Evolutionary conservation across 2,113 vertebrate species (phyloP).

Genomic region (Aspidoscelis tigris): DNA sequence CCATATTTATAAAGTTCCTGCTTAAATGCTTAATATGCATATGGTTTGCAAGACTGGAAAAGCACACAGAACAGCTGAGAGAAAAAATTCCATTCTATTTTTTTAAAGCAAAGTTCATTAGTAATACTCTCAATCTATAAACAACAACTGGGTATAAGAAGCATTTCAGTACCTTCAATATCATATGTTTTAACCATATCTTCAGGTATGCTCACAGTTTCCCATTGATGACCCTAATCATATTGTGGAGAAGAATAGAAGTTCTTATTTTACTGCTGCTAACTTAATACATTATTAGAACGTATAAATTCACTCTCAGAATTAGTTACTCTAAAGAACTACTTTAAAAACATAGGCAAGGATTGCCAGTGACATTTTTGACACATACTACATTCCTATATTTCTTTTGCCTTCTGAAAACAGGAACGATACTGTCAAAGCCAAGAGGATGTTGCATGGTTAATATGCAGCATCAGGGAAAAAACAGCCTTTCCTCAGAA

Average conservation of each 20-base stretch:
- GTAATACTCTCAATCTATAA: slow-evolving; percentile 17
- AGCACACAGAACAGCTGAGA: neutral
- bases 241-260: slow-evolving; percentile 3
- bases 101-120: neutral
- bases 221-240: slow-evolving; percentile 89
- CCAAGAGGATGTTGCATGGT: no score
- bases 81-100: neutral
- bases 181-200: slow-evolving; percentile 85
- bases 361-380: neutral
- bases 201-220: slow-evolving; percentile 86
- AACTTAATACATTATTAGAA: slow-evolving; percentile 1
- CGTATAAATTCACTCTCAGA: neutral
- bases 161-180: slow-evolving; percentile 83
- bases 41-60: neutral
- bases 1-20: no score
- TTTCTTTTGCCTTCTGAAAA: no score
- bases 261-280: neutral
- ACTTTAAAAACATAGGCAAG: neutral
- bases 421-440: no score
- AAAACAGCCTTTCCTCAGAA: no score
- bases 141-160: slow-evolving; percentile 7
- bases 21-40: neutral
- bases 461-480: no score
- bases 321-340: neutral
- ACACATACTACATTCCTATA: neutral